Conservation (phyloP, 1,140 invertebrate species). For the Rhagoletis pomonella region DNA sequence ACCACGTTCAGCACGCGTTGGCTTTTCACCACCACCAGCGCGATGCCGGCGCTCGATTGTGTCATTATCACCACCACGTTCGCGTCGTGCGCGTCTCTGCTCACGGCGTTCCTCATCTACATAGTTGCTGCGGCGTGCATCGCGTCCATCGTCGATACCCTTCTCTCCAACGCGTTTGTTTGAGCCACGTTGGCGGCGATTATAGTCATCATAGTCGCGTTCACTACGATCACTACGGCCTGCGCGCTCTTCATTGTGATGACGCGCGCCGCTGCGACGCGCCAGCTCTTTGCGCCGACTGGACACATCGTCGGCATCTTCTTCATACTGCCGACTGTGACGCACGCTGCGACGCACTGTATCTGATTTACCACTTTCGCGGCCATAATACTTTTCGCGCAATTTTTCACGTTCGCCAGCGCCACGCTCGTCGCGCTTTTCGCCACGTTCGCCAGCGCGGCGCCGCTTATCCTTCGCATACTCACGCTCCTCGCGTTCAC, state of each 20-base stretch:
- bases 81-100: slow-evolving; percentile 58
- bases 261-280: slow-evolving; percentile 56
- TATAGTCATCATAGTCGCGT: slow-evolving; percentile 64
- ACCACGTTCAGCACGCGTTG: slow-evolving; percentile 51
- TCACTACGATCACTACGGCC: slow-evolving; percentile 66
- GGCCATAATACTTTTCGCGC: slow-evolving; percentile 56
- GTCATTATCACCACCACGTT: slow-evolving; percentile 61
- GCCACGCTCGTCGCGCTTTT: slow-evolving; percentile 64
- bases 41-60: slow-evolving; percentile 57
- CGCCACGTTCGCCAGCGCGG: slow-evolving; percentile 60
- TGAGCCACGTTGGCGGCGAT: slow-evolving; percentile 51
- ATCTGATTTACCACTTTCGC: slow-evolving; percentile 60
- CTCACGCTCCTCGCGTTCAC: slow-evolving; percentile 59
- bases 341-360: slow-evolving; percentile 57
- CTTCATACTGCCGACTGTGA: slow-evolving; percentile 60
- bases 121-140: slow-evolving; percentile 64
- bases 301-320: slow-evolving; percentile 60
- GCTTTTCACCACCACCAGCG: background rate
- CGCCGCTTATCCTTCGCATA: slow-evolving; percentile 54
- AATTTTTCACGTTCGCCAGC: slow-evolving; percentile 60
- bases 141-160: slow-evolving; percentile 63
- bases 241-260: slow-evolving; percentile 57
- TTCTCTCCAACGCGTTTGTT: slow-evolving; percentile 57
- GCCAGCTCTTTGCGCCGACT: slow-evolving; percentile 64
- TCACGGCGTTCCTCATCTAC: slow-evolving; percentile 68